Conservation (phyloP, 2,797 vertebrate species). For the Tangara arthus region DNA sequence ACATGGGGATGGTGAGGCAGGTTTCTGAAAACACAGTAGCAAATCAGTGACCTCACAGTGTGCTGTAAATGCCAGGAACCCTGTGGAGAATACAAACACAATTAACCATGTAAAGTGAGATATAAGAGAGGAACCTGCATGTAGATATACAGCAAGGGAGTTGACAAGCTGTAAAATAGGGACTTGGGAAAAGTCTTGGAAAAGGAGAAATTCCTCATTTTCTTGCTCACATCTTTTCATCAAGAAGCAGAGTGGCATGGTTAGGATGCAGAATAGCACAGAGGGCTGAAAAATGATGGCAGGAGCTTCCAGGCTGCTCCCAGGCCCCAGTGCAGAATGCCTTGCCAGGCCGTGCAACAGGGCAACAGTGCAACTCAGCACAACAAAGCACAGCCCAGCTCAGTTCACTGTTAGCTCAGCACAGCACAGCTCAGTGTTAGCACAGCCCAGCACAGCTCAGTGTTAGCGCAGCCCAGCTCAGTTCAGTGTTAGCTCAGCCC, state of each 20-base stretch:
- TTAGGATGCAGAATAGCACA: not conserved
- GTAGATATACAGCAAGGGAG: not conserved
- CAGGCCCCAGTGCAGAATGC: not conserved
- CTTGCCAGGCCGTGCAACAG: not conserved
- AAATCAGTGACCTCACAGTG: not conserved
- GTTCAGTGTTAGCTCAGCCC: too few relatives aligned
- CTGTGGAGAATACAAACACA: not conserved
- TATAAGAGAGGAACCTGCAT: not conserved
- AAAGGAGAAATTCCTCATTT: not conserved
- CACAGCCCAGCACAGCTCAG: accelerated
- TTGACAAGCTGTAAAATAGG: not conserved
- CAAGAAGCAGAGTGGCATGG: accelerated
- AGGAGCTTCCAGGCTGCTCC: not conserved
- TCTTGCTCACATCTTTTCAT: not conserved
- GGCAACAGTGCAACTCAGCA: not conserved
- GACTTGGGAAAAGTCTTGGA: not conserved
- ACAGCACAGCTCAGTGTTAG: too few relatives aligned
- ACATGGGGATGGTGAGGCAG: not conserved
- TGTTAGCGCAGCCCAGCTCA: too few relatives aligned
- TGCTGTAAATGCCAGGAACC: not conserved
- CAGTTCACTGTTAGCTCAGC: not conserved
- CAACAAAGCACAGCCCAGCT: not conserved
- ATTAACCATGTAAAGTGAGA: not conserved
- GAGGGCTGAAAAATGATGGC: not conserved
- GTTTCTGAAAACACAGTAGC: not conserved